These are phyloP conservation scores for Artibeus jamaicensis DNA, from an alignment of 2,797 vertebrate genomes.

Conservation along the genomic window DNA sequence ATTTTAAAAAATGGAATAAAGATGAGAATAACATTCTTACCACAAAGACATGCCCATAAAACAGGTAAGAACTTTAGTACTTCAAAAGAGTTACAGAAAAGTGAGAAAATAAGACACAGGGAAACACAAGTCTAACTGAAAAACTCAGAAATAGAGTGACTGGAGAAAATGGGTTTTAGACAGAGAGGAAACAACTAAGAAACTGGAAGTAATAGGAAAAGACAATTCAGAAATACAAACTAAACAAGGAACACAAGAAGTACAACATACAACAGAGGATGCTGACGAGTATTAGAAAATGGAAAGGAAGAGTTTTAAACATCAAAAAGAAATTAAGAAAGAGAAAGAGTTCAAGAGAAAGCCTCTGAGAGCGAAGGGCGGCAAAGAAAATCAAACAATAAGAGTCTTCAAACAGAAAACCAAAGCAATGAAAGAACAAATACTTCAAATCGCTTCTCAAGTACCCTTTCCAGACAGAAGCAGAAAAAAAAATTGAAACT, in stretches of 20 bases:
- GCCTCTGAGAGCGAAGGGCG: neutral
- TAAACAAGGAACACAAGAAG: neutral
- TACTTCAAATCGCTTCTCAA: neutral
- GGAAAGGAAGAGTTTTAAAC: neutral
- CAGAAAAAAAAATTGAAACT: neutral
- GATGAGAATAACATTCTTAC: slow-evolving; percentile 17
- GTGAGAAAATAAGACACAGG: neutral
- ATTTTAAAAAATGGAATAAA: neutral
- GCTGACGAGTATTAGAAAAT: neutral
- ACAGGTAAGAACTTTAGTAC: slow-evolving; percentile 17
- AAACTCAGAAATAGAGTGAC: neutral
- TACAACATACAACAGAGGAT: neutral
- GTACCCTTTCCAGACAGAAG: neutral
- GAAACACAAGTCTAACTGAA: neutral
- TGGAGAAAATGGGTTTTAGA: neutral
- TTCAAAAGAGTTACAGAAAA: slow-evolving; percentile 35
- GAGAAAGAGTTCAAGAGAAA: neutral
- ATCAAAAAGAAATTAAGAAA: neutral
- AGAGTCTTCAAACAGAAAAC: neutral
- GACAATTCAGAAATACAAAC: neutral
- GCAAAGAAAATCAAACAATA: neutral
- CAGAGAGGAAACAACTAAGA: neutral
- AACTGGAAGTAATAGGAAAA: neutral
- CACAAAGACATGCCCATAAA: slow-evolving; percentile 34
- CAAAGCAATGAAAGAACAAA: neutral